Conservation (phyloP, 2,113 vertebrate genomes). For the Carollia perspicillata region DNA sequence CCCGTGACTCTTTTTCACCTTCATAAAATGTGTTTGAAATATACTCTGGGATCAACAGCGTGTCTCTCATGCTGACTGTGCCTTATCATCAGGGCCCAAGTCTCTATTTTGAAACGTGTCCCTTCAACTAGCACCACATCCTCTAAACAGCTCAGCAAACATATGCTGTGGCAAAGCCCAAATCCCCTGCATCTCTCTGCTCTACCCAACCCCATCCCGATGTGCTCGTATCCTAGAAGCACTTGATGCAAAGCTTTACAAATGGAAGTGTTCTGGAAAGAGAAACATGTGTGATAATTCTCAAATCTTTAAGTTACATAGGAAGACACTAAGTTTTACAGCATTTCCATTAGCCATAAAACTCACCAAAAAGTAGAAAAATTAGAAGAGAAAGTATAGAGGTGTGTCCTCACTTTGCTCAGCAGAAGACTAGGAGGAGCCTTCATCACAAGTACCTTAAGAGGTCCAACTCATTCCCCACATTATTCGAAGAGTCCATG, state of each 20-base stretch:
- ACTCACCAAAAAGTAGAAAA: not conserved
- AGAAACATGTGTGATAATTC: not conserved
- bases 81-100: not conserved
- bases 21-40: not conserved
- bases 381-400: not conserved
- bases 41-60: not conserved
- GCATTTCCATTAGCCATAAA: not conserved
- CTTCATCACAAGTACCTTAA: not conserved
- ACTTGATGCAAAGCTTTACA: not conserved
- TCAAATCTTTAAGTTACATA: not conserved
- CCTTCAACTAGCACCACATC: not conserved
- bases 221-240: not conserved
- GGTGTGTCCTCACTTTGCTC: not conserved
- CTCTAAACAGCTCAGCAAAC: not conserved
- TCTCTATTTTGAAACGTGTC: not conserved
- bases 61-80: not conserved
- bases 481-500: not conserved
- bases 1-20: not conserved
- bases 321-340: not conserved
- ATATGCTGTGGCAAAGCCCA: rapidly evolving
- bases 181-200: not conserved
- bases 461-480: not conserved
- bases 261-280: not conserved
- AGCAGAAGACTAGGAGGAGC: not conserved
- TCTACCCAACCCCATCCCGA: not conserved